Conservation (phyloP, 2,888 invertebrate genomes). For the Rhorus exstirpatorius region DNA sequence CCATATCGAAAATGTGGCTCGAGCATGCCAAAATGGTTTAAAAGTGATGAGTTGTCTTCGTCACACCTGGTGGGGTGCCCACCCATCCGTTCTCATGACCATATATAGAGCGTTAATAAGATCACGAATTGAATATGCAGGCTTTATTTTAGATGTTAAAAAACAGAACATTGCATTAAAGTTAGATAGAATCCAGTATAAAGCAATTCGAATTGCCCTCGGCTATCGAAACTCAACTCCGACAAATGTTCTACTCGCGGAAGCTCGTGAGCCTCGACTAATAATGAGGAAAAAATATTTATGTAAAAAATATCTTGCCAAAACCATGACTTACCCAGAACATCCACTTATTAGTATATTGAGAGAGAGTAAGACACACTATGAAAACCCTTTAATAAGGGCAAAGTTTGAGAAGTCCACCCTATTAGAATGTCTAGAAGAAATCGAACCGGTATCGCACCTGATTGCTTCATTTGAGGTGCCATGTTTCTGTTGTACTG, state of each 20-base stretch:
- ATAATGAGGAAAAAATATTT: conserved; percentile 29
- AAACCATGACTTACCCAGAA: background rate
- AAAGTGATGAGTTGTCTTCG: conserved; percentile 50
- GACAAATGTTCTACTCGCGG: conserved; percentile 42
- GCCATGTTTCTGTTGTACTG: conserved; percentile 10
- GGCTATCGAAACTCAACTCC: conserved; percentile 50
- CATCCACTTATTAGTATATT: conserved; percentile 3
- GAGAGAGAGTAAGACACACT: background rate
- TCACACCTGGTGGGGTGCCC: conserved; percentile 46
- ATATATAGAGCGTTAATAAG: conserved; percentile 56
- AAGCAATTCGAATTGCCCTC: conserved; percentile 29
- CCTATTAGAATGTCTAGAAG: conserved; percentile 6
- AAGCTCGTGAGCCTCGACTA: conserved; percentile 29
- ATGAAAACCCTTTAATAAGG: background rate
- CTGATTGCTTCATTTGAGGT: background rate
- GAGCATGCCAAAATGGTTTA: conserved; percentile 40
- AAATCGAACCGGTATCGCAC: background rate
- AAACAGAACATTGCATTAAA: no score
- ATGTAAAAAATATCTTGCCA: conserved; percentile 25
- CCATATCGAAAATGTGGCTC: conserved; percentile 18
- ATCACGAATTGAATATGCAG: conserved; percentile 58
- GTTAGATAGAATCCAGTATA: conserved; percentile 32
- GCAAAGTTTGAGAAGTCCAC: background rate
- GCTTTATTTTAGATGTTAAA: background rate
- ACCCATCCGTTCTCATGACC: conserved; percentile 43